These are phyloP conservation scores for Oncorhynchus keta DNA, from an alignment of 2,113 vertebrate genomes.

Conservation along the genomic window DNA sequence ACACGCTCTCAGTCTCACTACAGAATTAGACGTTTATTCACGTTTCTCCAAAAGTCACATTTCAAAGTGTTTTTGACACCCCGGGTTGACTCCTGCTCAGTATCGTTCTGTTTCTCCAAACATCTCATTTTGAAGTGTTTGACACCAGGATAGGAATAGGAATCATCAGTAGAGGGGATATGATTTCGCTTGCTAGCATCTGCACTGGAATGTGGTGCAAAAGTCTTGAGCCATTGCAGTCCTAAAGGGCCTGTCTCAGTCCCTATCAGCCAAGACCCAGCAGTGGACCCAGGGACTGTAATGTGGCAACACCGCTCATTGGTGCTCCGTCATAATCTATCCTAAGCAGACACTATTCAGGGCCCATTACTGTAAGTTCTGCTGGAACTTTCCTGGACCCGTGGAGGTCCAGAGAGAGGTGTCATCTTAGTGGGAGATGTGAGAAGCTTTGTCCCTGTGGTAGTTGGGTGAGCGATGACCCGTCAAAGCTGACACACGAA, in stretches of 20 bases:
- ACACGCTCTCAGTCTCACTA: no score
- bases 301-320: neutral
- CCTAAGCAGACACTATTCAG: slow-evolving; percentile 8
- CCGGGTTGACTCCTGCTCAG: no score
- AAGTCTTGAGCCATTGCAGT: no score
- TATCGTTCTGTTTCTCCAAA: no score
- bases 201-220: no score
- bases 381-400: slow-evolving; percentile 6
- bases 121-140: no score
- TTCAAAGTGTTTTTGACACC: no score
- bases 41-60: no score
- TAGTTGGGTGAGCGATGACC: slow-evolving; percentile 48
- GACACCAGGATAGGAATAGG: no score
- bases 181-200: no score
- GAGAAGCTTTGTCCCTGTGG: neutral
- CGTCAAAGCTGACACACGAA: slow-evolving; percentile 31
- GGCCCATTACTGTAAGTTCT: slow-evolving; percentile 1
- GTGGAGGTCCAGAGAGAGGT: neutral
- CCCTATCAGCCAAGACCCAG: neutral
- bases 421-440: slow-evolving; percentile 15
- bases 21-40: no score
- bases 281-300: neutral
- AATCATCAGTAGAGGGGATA: no score
- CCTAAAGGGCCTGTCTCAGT: neutral
- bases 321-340: slow-evolving; percentile 8